Conservation (phyloP, 2,888 invertebrate species). For the Melinaea marsaeus region DNA sequence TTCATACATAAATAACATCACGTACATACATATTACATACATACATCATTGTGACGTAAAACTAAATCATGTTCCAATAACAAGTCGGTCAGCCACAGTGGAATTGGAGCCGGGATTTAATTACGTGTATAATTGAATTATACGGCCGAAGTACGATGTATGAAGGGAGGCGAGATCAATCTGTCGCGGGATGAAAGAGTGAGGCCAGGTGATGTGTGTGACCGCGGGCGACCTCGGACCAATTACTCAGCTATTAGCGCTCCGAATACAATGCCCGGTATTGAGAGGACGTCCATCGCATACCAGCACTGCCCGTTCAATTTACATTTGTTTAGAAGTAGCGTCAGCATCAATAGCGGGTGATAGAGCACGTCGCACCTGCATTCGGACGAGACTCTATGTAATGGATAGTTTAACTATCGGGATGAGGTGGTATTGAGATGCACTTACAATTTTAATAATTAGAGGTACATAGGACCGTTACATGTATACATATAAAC, state of each 20-base stretch:
- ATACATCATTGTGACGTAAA: not conserved
- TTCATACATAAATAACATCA: conserved; percentile 1
- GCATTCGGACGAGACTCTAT: conserved; percentile 43
- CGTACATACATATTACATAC: not conserved
- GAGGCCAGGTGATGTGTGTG: conserved; percentile 48
- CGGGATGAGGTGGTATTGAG: too few species aligned
- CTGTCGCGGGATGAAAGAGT: conserved; percentile 37
- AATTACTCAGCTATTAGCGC: conserved; percentile 70
- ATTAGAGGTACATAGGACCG: too few species aligned
- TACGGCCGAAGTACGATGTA: conserved; percentile 41
- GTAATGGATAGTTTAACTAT: not conserved
- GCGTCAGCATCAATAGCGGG: conserved; percentile 36
- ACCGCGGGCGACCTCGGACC: conserved; percentile 55
- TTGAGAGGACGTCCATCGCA: conserved; percentile 66
- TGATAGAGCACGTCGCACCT: conserved; percentile 37
- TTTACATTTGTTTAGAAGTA: conserved; percentile 74
- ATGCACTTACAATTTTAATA: too few species aligned
- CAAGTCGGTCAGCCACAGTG: conserved; percentile 38
- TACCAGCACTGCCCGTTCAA: conserved; percentile 47
- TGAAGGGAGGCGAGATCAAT: conserved; percentile 36
- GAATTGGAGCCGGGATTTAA: conserved; percentile 49
- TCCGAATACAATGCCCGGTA: conserved; percentile 62
- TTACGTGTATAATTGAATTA: conserved; percentile 55
- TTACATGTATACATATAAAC: too few species aligned
- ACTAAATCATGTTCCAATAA: conserved; percentile 33